phyloP scores from a whole-genome alignment of 1,140 invertebrate genomes.

The Reticulitermes speratus region DNA sequence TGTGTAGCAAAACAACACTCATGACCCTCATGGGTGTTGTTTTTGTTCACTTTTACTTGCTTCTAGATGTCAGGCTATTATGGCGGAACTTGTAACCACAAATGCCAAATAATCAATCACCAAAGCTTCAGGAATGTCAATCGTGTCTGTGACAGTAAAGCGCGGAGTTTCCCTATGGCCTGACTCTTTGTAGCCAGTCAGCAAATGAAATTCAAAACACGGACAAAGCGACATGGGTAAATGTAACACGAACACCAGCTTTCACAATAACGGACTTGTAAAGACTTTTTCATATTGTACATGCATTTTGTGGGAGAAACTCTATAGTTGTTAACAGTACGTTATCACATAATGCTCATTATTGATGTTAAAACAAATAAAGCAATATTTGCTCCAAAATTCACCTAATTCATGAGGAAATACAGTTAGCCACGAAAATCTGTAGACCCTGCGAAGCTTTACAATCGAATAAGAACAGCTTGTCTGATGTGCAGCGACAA shows the following conservation, averaged over 20 bases:
- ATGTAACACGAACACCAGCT: background rate
- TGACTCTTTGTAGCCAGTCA: background rate
- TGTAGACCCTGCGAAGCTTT: no score
- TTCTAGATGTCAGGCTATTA: background rate
- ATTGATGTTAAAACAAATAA: background rate
- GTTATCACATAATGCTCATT: background rate
- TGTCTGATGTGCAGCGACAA: no score
- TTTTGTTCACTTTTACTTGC: background rate
- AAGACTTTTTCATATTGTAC: no score
- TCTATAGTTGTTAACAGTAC: background rate
- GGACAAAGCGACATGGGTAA: background rate
- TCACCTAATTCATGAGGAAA: no score
- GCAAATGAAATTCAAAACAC: background rate
- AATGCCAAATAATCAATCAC: constrained; percentile 4
- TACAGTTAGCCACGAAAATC: no score
- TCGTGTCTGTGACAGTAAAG: background rate
- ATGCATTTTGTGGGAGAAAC: no score
- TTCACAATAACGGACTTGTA: background rate
- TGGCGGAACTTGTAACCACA: background rate
- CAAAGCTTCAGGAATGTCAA: background rate
- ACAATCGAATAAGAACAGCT: no score
- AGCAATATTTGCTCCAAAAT: background rate
- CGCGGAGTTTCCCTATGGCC: no score
- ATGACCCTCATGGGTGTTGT: background rate
- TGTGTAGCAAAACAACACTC: background rate